phyloP scores from a whole-genome alignment of 2,113 vertebrate species.

The Ceuthmochares aereus region DNA sequence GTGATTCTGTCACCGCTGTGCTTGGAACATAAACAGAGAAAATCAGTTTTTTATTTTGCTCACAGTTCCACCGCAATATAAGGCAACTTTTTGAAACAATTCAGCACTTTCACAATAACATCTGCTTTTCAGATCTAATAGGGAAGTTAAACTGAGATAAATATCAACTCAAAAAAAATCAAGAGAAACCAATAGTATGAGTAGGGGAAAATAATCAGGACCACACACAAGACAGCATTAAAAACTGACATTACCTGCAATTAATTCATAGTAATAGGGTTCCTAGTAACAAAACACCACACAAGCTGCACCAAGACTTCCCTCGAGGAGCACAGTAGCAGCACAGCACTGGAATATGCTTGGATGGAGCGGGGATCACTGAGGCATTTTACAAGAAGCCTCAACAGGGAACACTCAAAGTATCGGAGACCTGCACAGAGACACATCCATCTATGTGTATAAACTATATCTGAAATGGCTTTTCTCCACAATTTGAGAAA shows the following conservation, averaged over 20 bases:
- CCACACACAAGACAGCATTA: neutral
- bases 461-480: neutral
- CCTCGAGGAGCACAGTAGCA: neutral
- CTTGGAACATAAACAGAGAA: constrained; percentile 17
- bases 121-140: neutral
- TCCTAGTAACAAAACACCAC: neutral
- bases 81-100: neutral
- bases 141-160: neutral
- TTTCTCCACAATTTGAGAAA: neutral
- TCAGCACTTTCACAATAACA: neutral
- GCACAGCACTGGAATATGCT: neutral
- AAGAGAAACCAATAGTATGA: neutral
- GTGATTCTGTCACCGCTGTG: neutral
- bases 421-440: neutral
- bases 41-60: constrained; percentile 29
- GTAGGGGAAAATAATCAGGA: neutral
- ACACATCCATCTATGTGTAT: neutral
- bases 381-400: neutral
- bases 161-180: neutral
- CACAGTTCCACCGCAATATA: neutral
- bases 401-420: neutral
- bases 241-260: neutral
- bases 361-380: accelerated
- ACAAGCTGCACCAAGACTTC: neutral
- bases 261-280: neutral